Evolutionary conservation across 1,140 invertebrate genomes (phyloP), one percentile per base, ranked within the genome.

Genomic region (Heliconius nattereri): DNA sequence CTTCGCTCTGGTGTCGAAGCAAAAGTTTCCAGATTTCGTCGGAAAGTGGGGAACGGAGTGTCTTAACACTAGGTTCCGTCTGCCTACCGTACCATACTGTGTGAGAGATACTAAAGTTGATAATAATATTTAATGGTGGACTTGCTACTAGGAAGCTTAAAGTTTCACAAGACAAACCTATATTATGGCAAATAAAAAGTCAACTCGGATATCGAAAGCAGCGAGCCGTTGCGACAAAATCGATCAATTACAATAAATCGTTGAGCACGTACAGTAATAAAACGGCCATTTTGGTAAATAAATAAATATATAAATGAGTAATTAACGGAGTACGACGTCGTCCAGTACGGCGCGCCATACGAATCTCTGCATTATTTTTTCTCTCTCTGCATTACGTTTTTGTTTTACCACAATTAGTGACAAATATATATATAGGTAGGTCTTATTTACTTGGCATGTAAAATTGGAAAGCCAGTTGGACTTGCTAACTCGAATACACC

Each of bases 221-320:
- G 49, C 49, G 73, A 76, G 71, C 70, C 79, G 78, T 82, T 84
- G 74, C 81, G 77, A 78, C 32, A 83, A 72, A 80, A 84, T 73
- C 32, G 73, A 83, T 78, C 85, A 86, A 86, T 86, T 84, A 84
- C 79, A 83, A 85, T 87, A 87, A 87, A 85, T 87, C 83, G 84
- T 82, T 74, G 76, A 54, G 54, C 74, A 80, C 82, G 81, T 75
- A 80, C 71, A 82, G 85, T 73, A 84, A 85, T 87, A 87, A 85
- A 84, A 79, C 76, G 79, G 81, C 84, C 85, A 84, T 85, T 84
- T 87, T 87, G 83, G 81, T 84, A 85, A 84, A 87, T 87, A 87
- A 86, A 84, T 85, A 85, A 85, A 87, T 87, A 87, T 82, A 84
- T 87, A 87, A 85, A 87, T 87, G 83, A 87, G 81, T 84, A 87